Conservation (phyloP, 2,113 vertebrate genomes). For the Heterotis niloticus region DNA sequence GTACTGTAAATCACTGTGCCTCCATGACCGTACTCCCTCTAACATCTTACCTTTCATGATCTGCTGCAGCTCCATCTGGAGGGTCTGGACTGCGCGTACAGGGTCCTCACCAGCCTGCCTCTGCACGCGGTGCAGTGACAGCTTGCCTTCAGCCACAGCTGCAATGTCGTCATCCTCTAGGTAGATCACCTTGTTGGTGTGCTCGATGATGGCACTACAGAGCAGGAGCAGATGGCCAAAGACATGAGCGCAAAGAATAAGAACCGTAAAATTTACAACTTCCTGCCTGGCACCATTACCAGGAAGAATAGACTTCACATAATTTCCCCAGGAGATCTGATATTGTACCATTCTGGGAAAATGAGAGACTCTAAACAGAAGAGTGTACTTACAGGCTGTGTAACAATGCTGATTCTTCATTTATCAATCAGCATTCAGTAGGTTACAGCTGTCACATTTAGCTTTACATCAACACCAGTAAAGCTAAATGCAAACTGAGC, state of each 20-base stretch:
- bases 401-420: too few species aligned
- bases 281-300: conserved; percentile 2
- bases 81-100: conserved; percentile 83
- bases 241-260: too few species aligned
- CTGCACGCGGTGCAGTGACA: conserved; percentile 84
- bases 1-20: background rate
- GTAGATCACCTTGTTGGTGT: conserved; percentile 93
- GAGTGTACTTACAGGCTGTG: background rate
- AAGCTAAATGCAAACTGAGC: too few species aligned
- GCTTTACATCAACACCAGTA: too few species aligned
- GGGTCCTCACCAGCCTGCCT: conserved; percentile 78
- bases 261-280: background rate
- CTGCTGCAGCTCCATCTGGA: conserved; percentile 93
- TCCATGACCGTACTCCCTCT: background rate
- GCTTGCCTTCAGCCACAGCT: conserved; percentile 76
- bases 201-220: conserved; percentile 86
- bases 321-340: too few species aligned
- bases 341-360: background rate
- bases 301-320: background rate
- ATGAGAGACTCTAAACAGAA: background rate
- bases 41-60: conserved; percentile 87
- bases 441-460: too few species aligned
- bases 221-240: background rate
- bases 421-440: too few species aligned
- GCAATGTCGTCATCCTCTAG: conserved; percentile 90